Percentiles rank a stretch among this genome's conserved stretches.
Conservation (phyloP, 2,888 invertebrate genomes). For the Acanthosepion pharaonis region DNA sequence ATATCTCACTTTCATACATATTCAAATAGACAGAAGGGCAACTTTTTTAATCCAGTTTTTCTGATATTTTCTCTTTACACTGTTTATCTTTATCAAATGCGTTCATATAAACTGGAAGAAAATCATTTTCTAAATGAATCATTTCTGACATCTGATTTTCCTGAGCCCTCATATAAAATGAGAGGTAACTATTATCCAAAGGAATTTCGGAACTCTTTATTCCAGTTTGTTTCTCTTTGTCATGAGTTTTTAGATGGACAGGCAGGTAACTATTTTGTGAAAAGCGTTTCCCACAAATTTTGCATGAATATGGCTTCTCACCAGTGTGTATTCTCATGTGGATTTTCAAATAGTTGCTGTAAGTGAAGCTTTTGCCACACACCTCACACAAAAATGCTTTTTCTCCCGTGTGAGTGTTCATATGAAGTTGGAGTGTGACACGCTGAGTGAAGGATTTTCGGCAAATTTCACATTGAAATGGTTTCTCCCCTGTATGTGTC, state of each 20-base stretch:
- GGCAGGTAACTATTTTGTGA: not conserved
- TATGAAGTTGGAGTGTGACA: constrained; percentile 15
- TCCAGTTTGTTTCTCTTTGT: not conserved
- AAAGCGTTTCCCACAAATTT: constrained; percentile 16
- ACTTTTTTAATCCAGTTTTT: not conserved
- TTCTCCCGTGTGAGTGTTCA: constrained; percentile 34
- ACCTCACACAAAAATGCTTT: not conserved
- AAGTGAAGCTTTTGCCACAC: constrained; percentile 2
- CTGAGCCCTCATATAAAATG: not conserved
- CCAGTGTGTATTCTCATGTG: constrained; percentile 4
- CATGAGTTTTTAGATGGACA: not conserved
- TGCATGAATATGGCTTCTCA: not conserved
- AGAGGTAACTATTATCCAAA: not conserved
- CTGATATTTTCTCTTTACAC: not conserved
- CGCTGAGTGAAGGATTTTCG: not conserved
- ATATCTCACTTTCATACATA: not conserved
- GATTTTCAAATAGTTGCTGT: not conserved
- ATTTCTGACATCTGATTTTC: not conserved
- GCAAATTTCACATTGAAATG: not conserved
- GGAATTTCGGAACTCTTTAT: not conserved
- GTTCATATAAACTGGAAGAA: not conserved
- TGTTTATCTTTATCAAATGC: not conserved
- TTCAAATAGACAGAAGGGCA: not conserved
- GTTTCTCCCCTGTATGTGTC: not conserved
- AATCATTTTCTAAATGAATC: not conserved